Evolutionary conservation across 2,797 vertebrate genomes (phyloP).

Genomic region (Centropyge bicolor): DNA sequence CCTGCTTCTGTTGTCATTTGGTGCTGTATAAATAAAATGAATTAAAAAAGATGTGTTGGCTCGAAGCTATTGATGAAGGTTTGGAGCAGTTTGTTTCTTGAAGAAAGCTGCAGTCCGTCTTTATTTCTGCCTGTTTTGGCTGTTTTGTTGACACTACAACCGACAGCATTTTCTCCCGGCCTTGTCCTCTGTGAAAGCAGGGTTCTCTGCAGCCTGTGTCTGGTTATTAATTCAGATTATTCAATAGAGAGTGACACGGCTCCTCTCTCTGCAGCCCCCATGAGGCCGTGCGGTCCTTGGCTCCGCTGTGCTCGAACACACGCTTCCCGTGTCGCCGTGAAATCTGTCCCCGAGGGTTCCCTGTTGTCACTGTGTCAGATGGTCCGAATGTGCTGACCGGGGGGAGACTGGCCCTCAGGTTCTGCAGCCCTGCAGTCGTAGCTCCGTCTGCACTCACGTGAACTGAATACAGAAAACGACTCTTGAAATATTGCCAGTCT

Average conservation of each 20-base stretch:
- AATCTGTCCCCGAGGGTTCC: slow-evolving; percentile 55
- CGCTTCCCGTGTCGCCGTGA: slow-evolving; percentile 31
- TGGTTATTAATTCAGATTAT: slow-evolving; percentile 61
- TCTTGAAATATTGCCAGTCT: slow-evolving; percentile 52
- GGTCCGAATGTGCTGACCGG: slow-evolving; percentile 57
- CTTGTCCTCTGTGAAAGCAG: slow-evolving; percentile 19
- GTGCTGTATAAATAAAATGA: too few relatives aligned
- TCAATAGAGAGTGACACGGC: slow-evolving; percentile 51
- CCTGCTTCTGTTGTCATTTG: too few relatives aligned
- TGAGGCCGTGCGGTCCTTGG: slow-evolving; percentile 26
- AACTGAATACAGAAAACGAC: slow-evolving; percentile 48
- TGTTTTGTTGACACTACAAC: slow-evolving; percentile 48
- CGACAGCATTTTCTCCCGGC: slow-evolving; percentile 40
- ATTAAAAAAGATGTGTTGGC: background rate
- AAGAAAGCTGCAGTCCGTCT: slow-evolving; percentile 20
- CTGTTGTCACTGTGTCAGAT: slow-evolving; percentile 62
- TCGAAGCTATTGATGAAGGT: slow-evolving; percentile 29
- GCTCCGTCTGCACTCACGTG: slow-evolving; percentile 28
- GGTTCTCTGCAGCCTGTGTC: slow-evolving; percentile 38
- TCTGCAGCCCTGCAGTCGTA: slow-evolving; percentile 32
- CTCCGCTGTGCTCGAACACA: slow-evolving; percentile 31
- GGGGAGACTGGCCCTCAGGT: slow-evolving; percentile 24
- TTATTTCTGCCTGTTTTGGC: slow-evolving; percentile 17
- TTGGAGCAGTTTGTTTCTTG: slow-evolving; percentile 28
- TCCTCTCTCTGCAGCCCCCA: slow-evolving; percentile 32